phyloP scores from a whole-genome alignment of 2,888 invertebrate genomes.

The Dryococelus australis region DNA sequence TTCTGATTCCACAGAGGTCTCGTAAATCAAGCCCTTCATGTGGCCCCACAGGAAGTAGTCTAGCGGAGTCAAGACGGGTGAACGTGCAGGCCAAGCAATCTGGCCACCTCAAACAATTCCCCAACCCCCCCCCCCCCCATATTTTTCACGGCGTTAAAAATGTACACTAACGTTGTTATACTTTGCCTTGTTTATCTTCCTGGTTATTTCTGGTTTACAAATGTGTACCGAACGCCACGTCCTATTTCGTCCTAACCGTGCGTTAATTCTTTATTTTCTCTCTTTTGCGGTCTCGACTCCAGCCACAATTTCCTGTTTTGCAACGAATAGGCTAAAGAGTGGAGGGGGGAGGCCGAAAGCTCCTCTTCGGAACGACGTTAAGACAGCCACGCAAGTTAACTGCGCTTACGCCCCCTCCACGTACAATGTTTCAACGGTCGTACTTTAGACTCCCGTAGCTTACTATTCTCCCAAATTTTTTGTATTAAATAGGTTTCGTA shows the following conservation, averaged over 20 bases:
- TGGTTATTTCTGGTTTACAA: not conserved
- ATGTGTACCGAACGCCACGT: not conserved
- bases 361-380: not conserved
- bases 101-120: too few species aligned
- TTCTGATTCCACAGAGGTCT: too few species aligned
- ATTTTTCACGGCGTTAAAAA: not conserved
- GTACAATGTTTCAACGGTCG: not conserved
- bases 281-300: not conserved
- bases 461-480: too few species aligned
- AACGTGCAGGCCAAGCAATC: too few species aligned
- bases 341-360: not conserved
- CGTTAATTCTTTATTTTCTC: not conserved
- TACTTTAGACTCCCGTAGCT: not conserved
- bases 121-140: too few species aligned
- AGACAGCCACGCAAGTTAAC: not conserved
- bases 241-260: not conserved
- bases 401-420: not conserved
- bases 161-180: not conserved
- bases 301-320: conserved; percentile 2
- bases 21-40: too few species aligned
- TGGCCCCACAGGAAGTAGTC: too few species aligned
- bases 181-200: not conserved
- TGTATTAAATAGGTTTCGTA: too few species aligned
- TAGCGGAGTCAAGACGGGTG: too few species aligned
- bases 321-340: not conserved